Conservation (phyloP, 2,113 vertebrate genomes). For the Cichladusa arquata region DNA sequence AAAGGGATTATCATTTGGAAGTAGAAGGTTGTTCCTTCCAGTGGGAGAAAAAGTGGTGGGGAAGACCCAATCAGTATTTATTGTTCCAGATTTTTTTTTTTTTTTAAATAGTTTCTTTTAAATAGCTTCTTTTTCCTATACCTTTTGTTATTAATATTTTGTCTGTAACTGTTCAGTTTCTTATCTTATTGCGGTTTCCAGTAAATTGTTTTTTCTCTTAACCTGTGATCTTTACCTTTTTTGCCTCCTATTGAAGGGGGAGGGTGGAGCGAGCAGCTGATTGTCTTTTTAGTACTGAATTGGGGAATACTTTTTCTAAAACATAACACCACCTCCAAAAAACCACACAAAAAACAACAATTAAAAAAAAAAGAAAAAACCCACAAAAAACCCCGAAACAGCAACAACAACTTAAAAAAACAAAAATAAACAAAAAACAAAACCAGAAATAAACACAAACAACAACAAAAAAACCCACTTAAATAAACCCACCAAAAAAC, state of each 20-base stretch:
- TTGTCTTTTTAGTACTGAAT: not conserved
- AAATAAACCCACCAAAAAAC: too few relatives aligned
- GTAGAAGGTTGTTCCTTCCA: not conserved
- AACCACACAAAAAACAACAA: too few relatives aligned
- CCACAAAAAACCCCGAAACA: too few relatives aligned
- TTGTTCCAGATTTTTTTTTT: not conserved
- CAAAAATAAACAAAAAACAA: too few relatives aligned
- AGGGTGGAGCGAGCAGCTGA: rapidly evolving
- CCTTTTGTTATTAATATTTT: not conserved
- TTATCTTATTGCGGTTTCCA: not conserved
- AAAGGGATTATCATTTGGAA: not conserved
- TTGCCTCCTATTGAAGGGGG: rapidly evolving
- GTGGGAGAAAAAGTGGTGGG: rapidly evolving
- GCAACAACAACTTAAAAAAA: too few relatives aligned
- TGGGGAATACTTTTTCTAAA: not conserved
- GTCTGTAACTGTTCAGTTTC: rapidly evolving
- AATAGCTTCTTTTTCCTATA: not conserved
- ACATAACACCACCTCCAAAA: rapidly evolving
- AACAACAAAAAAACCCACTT: too few relatives aligned
- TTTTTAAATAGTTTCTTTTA: not conserved
- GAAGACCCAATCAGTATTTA: not conserved
- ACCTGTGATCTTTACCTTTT: not conserved
- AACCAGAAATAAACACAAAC: not conserved
- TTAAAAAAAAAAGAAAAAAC: too few relatives aligned
- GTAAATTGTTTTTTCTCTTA: not conserved